Evolutionary conservation across 2,113 vertebrate genomes (phyloP), one percentile per base, ranked within the genome.

Genomic region (Pagrus major): DNA sequence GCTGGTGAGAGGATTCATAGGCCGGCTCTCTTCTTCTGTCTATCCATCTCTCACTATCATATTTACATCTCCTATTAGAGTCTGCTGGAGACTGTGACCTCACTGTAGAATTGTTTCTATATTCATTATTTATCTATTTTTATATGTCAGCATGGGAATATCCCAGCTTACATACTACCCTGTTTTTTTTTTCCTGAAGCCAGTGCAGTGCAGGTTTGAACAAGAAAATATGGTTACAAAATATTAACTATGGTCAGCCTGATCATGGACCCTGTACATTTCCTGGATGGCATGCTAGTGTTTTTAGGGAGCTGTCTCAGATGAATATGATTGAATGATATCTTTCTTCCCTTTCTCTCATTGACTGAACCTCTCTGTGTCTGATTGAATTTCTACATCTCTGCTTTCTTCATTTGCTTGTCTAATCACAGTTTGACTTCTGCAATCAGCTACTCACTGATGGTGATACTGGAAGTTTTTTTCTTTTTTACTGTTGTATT

Each of bases 81-180:
- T 27, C 18, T 21, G 18, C 20, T 39, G 23, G 18, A 74, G 67
- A 60, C 51, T 21, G 7, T 70, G 70, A 76, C 60, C 49, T 54
- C 70, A 27, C 77, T 37, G 0, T 10, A 92, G 93, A 87, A 86
- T 90, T 94, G 86, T 92, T 94, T 84, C 69, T 91, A 93, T 82
- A 93, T 88, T 88, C 86, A 66, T 55, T 65, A 23, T 66, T 46
- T 67, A 12, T 9, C 3, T 35, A 33, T 70, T 58, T 68, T 67
- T 27, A 15, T 0, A 42, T 67, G 31, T 56, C 39, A 63, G 9
- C 33, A 0, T 33, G 31, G 55, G 77, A 42, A 1, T 42, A 59
- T 9, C 29, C 25, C 23, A 60, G 42, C n/a, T 56, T 3, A 46
- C 33, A 37, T 41, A 18, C 16, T 7, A 8, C 16, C 18, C 7